Percentiles rank a stretch among this genome's conserved stretches.
These are phyloP conservation scores for Eulithis prunata DNA, from an alignment of 2,888 invertebrate species.

Conservation along the genomic window DNA sequence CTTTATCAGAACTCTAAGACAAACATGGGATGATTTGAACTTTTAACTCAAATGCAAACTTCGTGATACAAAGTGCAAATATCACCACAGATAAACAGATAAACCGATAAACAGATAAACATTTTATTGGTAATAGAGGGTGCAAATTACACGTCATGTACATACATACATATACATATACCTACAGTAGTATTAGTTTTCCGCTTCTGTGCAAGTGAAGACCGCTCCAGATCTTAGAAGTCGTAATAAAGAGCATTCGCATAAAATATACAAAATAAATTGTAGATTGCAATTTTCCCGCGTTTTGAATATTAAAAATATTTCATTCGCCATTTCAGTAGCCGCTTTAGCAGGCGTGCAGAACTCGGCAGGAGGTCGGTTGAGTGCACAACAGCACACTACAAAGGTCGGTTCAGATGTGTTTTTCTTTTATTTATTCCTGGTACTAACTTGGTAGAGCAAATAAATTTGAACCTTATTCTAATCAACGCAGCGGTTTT, in stretches of 20 bases:
- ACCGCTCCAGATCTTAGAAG: slow-evolving; percentile 18
- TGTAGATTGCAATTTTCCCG: slow-evolving; percentile 57
- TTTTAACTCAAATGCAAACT: too few species aligned
- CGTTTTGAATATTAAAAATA: slow-evolving; percentile 65
- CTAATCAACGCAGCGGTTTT: slow-evolving; percentile 31
- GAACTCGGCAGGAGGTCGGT: slow-evolving; percentile 65
- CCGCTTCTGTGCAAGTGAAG: background rate
- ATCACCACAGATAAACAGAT: too few species aligned
- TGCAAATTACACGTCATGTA: too few species aligned
- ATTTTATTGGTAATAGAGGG: too few species aligned
- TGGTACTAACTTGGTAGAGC: slow-evolving; percentile 51
- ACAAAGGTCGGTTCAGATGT: slow-evolving; percentile 69
- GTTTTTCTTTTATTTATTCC: slow-evolving; percentile 71
- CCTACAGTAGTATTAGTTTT: slow-evolving; percentile 11
- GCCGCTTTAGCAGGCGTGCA: slow-evolving; percentile 65
- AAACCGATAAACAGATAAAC: too few species aligned
- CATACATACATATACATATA: too few species aligned
- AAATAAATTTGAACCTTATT: slow-evolving; percentile 22
- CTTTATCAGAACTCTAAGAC: too few species aligned
- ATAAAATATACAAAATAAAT: slow-evolving; percentile 53
- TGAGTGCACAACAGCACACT: slow-evolving; percentile 70
- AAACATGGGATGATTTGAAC: too few species aligned
- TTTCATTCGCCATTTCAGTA: slow-evolving; percentile 69
- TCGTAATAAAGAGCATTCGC: slow-evolving; percentile 40
- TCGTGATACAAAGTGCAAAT: slow-evolving; percentile 9